Base-by-base conservation (phyloP, 2,888 invertebrate species). In the Helicoverpa assulta region DNA sequence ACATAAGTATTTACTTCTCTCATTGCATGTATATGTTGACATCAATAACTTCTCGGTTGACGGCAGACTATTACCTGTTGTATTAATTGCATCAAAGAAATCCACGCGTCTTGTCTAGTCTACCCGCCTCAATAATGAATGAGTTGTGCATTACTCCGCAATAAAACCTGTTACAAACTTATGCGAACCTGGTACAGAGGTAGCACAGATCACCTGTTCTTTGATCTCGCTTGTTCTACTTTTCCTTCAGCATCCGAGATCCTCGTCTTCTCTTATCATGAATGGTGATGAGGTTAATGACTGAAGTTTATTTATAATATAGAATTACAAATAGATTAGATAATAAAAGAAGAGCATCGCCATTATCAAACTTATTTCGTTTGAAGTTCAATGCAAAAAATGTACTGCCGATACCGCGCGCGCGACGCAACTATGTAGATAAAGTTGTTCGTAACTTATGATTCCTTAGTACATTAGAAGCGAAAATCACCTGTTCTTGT, bases 131-230 rank as follows among this genome's bases (percentile, higher is more conserved):
- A 51, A 59, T 59, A 67, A 67, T 65, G 50, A 75, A 66, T 73
- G 62, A 67, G 55, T 40, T 40, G 62, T 33, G 12, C 63, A 87
- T 29, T 66, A 53, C 65, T 54, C 55, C 52, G 47, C 59, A 68
- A 70, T 72, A 56, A 61, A 43, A 77, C 82, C 84, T 86, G 85
- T 81, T 81, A 68, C 60, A 60, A 71, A 70, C 61, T 85, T 82
- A 89, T 91, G 90, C 64, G 63, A 72, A 78, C 91, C 90, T 89
- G 80, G 91, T 92, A 88, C 76, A 66, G 68, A 73, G 76, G 86
- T 88, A 85, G 88, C 87, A 86, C 86, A 88, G 82, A 86, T 88
- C 89, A 90, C 88, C 89, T 90, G 91, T 89, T 89, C 87, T 86
- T 86, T 88, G 85, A 87, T 88, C 87, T 85, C 78, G 77, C 70